phyloP scores from a whole-genome alignment of 2,888 invertebrate genomes.

The Heliconius erato region DNA sequence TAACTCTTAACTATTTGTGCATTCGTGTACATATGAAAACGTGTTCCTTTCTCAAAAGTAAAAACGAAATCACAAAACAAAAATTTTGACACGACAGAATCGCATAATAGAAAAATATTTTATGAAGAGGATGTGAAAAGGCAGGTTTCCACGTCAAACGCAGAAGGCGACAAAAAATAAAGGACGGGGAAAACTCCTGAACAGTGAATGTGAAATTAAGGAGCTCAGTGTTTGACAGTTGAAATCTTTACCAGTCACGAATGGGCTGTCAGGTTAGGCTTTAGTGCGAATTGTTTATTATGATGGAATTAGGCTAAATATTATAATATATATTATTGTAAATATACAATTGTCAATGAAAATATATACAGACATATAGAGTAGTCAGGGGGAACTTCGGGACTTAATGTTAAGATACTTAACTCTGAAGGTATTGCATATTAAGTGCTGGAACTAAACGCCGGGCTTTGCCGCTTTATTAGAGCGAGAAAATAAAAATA shows the following conservation, averaged over 20 bases:
- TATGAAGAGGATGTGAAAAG: conserved; percentile 41
- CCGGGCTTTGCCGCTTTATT: background rate
- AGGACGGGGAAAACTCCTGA: conserved; percentile 42
- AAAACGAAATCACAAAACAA: background rate
- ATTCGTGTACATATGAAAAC: background rate
- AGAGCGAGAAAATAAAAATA: background rate
- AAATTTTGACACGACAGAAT: background rate
- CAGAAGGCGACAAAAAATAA: conserved; percentile 53
- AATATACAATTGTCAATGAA: too few relatives aligned
- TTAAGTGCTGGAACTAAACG: background rate
- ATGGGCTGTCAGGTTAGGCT: conserved; percentile 29
- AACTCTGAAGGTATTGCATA: background rate
- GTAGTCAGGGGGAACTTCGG: too few relatives aligned
- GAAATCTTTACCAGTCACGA: conserved; percentile 43
- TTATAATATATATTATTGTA: too few relatives aligned
- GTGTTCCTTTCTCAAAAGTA: background rate
- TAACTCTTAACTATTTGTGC: too few relatives aligned
- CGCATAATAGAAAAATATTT: conserved; percentile 16
- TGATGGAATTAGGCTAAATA: background rate
- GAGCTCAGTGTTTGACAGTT: conserved; percentile 51
- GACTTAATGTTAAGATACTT: too few relatives aligned
- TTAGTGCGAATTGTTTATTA: conserved; percentile 11
- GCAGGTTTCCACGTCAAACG: conserved; percentile 62
- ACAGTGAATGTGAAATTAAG: conserved; percentile 55
- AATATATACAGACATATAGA: too few relatives aligned